phyloP scores from a whole-genome alignment of 2,888 invertebrate genomes.

The Tachystola acroxantha region DNA sequence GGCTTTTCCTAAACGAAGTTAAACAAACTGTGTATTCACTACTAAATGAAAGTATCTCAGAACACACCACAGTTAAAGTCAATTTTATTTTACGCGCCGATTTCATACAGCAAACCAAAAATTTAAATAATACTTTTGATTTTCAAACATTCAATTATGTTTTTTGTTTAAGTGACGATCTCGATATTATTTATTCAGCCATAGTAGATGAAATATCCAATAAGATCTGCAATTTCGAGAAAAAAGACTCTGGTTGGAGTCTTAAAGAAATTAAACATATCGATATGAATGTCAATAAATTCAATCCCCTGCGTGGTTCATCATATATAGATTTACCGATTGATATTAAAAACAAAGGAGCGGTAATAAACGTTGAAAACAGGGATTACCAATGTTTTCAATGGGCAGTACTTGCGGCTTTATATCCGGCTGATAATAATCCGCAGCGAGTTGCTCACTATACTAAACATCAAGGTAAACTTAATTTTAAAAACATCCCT shows the following conservation, averaged over 20 bases:
- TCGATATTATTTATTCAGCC: constrained; percentile 11
- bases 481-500: constrained; percentile 19
- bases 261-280: constrained; percentile 13
- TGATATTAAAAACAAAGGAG: constrained; percentile 22
- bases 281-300: constrained; percentile 22
- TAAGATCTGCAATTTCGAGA: constrained; percentile 19
- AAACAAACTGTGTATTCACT: constrained; percentile 6
- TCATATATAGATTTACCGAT: constrained; percentile 20
- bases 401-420: constrained; percentile 22
- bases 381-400: constrained; percentile 19
- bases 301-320: constrained; percentile 17
- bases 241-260: constrained; percentile 23
- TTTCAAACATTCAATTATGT: constrained; percentile 19
- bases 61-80: constrained; percentile 12
- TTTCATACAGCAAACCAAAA: constrained; percentile 17
- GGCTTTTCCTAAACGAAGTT: constrained; percentile 8
- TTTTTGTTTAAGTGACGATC: constrained; percentile 12
- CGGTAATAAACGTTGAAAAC: constrained; percentile 24
- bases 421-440: constrained; percentile 20
- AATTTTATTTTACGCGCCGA: constrained; percentile 18
- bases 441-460: constrained; percentile 12
- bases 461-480: constrained; percentile 14
- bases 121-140: constrained; percentile 14
- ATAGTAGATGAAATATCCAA: constrained; percentile 6
- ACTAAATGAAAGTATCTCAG: constrained; percentile 7